Evolutionary conservation across 1,140 invertebrate genomes (phyloP).

Genomic region (Sipha flava): DNA sequence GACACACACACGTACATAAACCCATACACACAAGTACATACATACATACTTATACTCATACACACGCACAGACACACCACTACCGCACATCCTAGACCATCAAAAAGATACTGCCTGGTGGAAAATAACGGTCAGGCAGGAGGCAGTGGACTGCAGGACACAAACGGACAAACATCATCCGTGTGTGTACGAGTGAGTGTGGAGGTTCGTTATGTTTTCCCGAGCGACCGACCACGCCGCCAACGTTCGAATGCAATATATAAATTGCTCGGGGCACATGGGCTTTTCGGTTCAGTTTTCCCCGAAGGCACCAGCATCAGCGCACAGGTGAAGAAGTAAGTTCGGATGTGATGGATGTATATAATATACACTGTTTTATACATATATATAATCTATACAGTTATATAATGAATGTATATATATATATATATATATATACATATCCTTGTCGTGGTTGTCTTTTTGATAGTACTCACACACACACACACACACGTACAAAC

Average conservation of each 20-base stretch:
- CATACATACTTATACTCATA: too few relatives aligned
- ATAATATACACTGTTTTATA: too few relatives aligned
- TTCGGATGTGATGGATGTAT: not conserved
- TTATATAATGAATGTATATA: too few relatives aligned
- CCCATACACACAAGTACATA: too few relatives aligned
- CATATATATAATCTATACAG: too few relatives aligned
- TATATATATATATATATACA: too few relatives aligned
- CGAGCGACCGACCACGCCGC: not conserved
- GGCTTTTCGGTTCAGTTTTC: not conserved
- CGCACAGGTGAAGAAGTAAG: too few relatives aligned
- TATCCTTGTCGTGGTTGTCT: too few relatives aligned
- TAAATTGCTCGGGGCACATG: constrained; percentile 20
- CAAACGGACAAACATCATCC: not conserved
- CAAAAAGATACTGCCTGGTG: not conserved
- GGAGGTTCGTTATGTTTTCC: constrained; percentile 20
- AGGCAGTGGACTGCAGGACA: not conserved
- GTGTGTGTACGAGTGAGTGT: not conserved
- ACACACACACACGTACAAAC: too few relatives aligned
- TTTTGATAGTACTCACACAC: too few relatives aligned
- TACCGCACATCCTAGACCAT: not conserved
- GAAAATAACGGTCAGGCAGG: not conserved
- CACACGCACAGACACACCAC: too few relatives aligned
- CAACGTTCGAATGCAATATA: constrained; percentile 3
- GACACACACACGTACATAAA: not conserved
- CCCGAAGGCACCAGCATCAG: not conserved